Conservation (phyloP, 2,113 vertebrate genomes). For the Hoplias malabaricus region DNA sequence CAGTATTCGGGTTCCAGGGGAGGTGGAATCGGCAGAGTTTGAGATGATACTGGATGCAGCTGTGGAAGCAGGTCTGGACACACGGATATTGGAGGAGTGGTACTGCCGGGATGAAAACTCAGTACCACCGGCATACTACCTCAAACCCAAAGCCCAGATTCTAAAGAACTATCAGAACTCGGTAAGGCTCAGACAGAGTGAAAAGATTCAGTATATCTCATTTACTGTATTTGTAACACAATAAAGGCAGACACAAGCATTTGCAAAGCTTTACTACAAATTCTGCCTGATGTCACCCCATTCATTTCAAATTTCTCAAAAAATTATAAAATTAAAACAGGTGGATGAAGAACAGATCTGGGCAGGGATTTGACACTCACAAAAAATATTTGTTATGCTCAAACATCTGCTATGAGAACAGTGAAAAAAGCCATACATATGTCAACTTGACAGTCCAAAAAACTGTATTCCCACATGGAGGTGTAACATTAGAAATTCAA, state of each 20-base stretch:
- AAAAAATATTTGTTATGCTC: too few species aligned
- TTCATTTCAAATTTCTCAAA: background rate
- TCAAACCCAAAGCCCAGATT: conserved; percentile 91
- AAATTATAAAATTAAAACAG: background rate
- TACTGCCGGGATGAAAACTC: conserved; percentile 98
- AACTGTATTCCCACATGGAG: background rate
- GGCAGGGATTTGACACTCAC: too few species aligned
- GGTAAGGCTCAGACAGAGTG: conserved; percentile 61
- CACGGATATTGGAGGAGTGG: conserved; percentile 93
- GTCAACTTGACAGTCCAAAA: background rate
- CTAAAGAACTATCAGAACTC: conserved; percentile 87
- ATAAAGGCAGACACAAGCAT: background rate
- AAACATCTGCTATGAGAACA: background rate
- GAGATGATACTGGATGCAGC: conserved; percentile 98
- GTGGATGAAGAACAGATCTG: too few species aligned
- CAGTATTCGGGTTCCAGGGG: conserved; percentile 91
- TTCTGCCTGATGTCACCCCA: background rate
- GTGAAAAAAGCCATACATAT: background rate
- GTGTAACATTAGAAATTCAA: too few species aligned
- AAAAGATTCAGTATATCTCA: background rate
- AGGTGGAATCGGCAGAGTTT: conserved; percentile 95
- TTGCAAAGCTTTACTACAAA: too few species aligned
- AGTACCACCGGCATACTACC: conserved; percentile 96
- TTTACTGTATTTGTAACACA: background rate
- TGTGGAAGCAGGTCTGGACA: conserved; percentile 89